phyloP scores from a whole-genome alignment of 2,113 vertebrate genomes.

The Epinephelus lanceolatus region DNA sequence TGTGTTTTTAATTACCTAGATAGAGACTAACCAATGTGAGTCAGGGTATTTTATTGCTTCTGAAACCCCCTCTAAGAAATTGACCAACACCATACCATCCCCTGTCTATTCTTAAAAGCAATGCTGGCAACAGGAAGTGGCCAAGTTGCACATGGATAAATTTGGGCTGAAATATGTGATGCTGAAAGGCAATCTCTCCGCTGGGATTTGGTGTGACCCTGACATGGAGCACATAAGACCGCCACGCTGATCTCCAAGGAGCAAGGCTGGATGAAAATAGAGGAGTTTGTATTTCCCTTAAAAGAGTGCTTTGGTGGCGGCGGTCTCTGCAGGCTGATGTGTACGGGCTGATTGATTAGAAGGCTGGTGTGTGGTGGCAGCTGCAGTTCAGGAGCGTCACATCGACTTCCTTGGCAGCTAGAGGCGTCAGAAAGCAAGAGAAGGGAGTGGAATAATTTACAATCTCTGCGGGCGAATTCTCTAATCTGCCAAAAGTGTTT shows the following conservation, averaged over 20 bases:
- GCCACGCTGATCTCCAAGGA: slow-evolving; percentile 17
- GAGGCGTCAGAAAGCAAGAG: not conserved
- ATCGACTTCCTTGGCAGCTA: slow-evolving; percentile 30
- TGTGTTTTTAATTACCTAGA: not conserved
- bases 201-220: slow-evolving; percentile 47
- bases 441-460: not conserved
- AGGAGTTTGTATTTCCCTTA: slow-evolving; percentile 32
- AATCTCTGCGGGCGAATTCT: not conserved
- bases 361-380: slow-evolving; percentile 33
- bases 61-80: not conserved
- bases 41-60: not conserved
- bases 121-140: slow-evolving; percentile 16
- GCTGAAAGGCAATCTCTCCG: slow-evolving; percentile 51
- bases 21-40: slow-evolving; percentile 6
- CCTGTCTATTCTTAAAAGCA: slow-evolving; percentile 1
- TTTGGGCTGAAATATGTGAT: slow-evolving; percentile 26
- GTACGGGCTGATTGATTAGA: slow-evolving; percentile 46
- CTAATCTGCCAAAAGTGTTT: not conserved
- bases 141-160: slow-evolving; percentile 19
- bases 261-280: slow-evolving; percentile 30
- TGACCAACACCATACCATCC: not conserved
- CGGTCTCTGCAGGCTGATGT: slow-evolving; percentile 22
- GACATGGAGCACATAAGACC: slow-evolving; percentile 14
- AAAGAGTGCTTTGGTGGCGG: slow-evolving; percentile 29
- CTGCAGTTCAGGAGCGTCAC: slow-evolving; percentile 47